Base-by-base conservation (phyloP, 1,140 invertebrate species). In the Drosophila paulistorum region DNA sequence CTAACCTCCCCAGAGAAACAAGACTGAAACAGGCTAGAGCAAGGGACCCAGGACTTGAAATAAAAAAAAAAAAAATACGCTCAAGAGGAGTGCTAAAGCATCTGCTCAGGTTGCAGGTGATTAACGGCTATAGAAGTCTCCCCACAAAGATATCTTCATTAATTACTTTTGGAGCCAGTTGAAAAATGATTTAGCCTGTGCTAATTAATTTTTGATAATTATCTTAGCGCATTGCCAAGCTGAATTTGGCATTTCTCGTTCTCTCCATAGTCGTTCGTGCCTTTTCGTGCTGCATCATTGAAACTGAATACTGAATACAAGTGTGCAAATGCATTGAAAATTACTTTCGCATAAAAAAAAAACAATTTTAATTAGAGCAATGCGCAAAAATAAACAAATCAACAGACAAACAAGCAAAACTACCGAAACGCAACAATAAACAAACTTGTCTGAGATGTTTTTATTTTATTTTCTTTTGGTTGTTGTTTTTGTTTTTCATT, bases 181-280 rank as follows among this genome's bases (percentile, higher is more conserved):
- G 82, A 87, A 82, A 85, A 87, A 82, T 86, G 63, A 65, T 69
- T 72, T 41, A 41, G 58, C 65, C 54, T 39, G 48, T 60, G 61
- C 79, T 86, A 87, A 86, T 87, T 82, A 79, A 73, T 82, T 86
- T 81, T 79, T 77, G 45, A 78, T 85, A 80, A 77, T 65, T 77
- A 77, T 71, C 75, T 64, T 35, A 37, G 75, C 14, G 45, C 57
- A 65, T 58, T 58, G 60, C 35, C 42, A 30, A 62, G 20, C 7
- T 42, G 45, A 4, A 23, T 51, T 51, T 51, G 17, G n/a, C 45
- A 59, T 30, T 41, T 23, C 37, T 23, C 20, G 20, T 23, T 26
- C 23, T 26, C 23, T 26, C 23, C 23, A 2, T 26, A 26, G 23
- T 39, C 37, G 37, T 39, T 39, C 37, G 26, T 54, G n/a, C 37